Evolutionary conservation across 2,888 invertebrate species (phyloP).

Genomic region (Andrena marginata): DNA sequence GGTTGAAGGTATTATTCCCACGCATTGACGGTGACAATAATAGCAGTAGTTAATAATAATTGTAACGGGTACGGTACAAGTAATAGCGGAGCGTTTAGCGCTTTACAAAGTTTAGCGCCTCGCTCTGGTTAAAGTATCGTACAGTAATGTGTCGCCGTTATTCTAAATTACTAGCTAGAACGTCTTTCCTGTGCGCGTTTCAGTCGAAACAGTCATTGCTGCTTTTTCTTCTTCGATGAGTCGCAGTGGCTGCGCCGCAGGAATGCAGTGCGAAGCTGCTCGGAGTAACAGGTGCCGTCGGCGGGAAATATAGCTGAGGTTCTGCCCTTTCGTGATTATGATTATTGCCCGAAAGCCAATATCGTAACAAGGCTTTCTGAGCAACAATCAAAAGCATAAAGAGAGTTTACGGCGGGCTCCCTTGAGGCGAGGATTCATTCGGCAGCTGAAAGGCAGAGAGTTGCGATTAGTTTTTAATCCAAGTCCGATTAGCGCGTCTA

Average conservation of each 20-base stretch:
- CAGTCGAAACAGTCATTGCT: too few species aligned
- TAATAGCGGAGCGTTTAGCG: not conserved
- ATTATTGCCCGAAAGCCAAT: constrained; percentile 86
- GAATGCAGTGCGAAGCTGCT: not conserved
- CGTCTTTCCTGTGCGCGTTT: not conserved
- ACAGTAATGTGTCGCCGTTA: not conserved
- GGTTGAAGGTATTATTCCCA: not conserved
- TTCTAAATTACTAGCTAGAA: not conserved
- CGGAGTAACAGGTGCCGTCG: constrained; percentile 39
- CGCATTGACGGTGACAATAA: not conserved
- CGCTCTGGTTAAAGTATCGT: not conserved
- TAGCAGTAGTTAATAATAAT: not conserved
- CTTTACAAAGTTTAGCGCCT: not conserved
- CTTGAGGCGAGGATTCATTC: not conserved
- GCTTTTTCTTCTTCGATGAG: not conserved
- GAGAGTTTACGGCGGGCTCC: constrained; percentile 70
- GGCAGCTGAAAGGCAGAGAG: not conserved
- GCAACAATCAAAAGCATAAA: constrained; percentile 86
- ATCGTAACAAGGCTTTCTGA: constrained; percentile 84
- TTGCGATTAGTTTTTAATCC: not conserved
- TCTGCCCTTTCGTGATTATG: constrained; percentile 84
- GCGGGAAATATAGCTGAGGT: constrained; percentile 35
- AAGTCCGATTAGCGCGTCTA: not conserved
- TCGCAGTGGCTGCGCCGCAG: not conserved
- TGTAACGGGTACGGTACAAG: not conserved